These are phyloP conservation scores for Falco naumanni DNA, from an alignment of 2,797 vertebrate species.

Conservation along the genomic window DNA sequence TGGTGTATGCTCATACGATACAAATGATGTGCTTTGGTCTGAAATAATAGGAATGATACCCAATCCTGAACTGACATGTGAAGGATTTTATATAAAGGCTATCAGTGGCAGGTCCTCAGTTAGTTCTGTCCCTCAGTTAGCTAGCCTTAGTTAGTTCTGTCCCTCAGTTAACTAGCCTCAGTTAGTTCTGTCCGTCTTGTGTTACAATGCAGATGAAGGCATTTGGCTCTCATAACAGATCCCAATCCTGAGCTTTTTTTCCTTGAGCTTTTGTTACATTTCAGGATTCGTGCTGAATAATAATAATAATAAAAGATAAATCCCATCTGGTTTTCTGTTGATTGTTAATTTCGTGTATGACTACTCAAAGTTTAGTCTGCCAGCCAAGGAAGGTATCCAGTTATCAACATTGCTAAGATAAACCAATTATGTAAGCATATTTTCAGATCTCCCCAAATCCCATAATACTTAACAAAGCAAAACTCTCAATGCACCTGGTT, in stretches of 20 bases:
- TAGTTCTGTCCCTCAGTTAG: neutral
- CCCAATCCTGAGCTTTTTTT: neutral
- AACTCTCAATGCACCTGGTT: neutral
- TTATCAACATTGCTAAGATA: slow-evolving; percentile 42
- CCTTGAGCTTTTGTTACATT: neutral
- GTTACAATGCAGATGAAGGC: neutral
- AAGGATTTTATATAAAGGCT: neutral
- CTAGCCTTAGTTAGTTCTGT: neutral
- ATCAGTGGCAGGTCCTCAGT: neutral
- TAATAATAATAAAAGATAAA: neutral
- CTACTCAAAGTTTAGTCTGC: slow-evolving; percentile 8
- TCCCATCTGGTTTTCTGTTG: slow-evolving; percentile 5
- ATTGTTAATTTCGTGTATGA: neutral
- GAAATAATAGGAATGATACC: neutral
- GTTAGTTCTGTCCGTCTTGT: neutral
- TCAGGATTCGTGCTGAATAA: neutral
- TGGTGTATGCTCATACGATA: neutral
- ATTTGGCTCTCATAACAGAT: neutral
- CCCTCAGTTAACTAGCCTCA: neutral
- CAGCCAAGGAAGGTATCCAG: neutral
- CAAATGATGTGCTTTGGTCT: neutral
- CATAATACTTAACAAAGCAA: neutral
- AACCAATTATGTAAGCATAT: slow-evolving; percentile 1
- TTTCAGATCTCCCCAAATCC: slow-evolving; percentile 22
- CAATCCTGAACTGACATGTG: neutral